Conservation (phyloP, 2,113 vertebrate genomes). For the Sinocyclocheilus grahami region DNA sequence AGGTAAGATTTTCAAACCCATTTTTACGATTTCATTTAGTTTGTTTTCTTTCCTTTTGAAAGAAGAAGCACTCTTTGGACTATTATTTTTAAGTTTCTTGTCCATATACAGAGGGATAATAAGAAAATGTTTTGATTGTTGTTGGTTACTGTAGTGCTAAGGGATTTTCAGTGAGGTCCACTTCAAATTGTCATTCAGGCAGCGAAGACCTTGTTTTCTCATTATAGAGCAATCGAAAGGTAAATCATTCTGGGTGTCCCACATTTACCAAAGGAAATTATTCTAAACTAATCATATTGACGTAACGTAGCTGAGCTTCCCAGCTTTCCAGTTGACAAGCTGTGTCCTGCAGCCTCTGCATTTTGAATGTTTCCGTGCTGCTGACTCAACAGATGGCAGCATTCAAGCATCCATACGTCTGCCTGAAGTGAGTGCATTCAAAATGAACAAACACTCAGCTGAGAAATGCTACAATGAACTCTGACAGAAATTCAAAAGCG, state of each 20-base stretch:
- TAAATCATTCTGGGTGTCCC: conserved; percentile 19
- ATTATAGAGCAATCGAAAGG: conserved; percentile 13
- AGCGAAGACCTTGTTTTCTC: conserved; percentile 25
- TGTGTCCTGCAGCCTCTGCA: conserved; percentile 22
- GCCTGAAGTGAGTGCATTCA: conserved; percentile 56
- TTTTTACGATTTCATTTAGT: background rate
- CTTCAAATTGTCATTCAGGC: conserved; percentile 21
- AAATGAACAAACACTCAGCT: conserved; percentile 63
- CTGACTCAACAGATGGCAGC: conserved; percentile 69
- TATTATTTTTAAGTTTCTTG: background rate
- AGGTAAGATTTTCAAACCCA: no score
- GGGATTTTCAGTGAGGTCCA: conserved; percentile 10
- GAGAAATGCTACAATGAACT: conserved; percentile 34
- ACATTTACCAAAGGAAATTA: conserved; percentile 34
- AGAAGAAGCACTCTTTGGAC: background rate
- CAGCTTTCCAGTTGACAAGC: conserved; percentile 10
- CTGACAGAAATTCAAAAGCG: conserved; percentile 4
- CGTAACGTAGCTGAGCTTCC: background rate
- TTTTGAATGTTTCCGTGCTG: conserved; percentile 28
- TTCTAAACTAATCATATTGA: conserved; percentile 40
- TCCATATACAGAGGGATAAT: background rate
- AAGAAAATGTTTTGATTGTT: background rate
- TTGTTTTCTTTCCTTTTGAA: background rate
- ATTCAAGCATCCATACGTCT: conserved; percentile 64
- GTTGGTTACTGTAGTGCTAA: background rate